phyloP scores from a whole-genome alignment of 2,113 vertebrate species.

The Platanista minor region DNA sequence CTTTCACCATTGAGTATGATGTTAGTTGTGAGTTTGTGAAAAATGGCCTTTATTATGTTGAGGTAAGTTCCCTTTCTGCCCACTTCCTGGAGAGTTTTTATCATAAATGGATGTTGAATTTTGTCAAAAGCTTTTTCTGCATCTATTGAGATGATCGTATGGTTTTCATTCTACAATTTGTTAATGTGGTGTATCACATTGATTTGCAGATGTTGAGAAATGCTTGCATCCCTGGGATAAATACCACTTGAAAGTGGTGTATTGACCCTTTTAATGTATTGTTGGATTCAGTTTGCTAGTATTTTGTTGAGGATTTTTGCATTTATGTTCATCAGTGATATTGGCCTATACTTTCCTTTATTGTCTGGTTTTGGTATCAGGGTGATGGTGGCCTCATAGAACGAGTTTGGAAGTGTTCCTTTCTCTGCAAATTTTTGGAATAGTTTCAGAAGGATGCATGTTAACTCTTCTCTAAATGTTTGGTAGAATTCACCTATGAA shows the following conservation, averaged over 20 bases:
- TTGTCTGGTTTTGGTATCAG: neutral
- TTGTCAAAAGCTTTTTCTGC: neutral
- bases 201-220: neutral
- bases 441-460: neutral
- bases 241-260: neutral
- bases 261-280: neutral
- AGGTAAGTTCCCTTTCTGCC: neutral
- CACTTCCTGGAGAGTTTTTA: neutral
- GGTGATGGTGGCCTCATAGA: neutral
- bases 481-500: neutral
- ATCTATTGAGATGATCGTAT: neutral
- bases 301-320: neutral
- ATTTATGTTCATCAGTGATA: neutral
- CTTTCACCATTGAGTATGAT: neutral
- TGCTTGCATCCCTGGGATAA: neutral
- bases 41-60: neutral
- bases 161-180: neutral
- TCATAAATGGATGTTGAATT: neutral
- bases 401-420: neutral
- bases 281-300: neutral
- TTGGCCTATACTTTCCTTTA: neutral
- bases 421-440: neutral
- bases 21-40: neutral
- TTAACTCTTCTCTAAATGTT: neutral
- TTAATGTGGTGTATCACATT: neutral